Percentiles rank a stretch among this genome's conserved stretches.
phyloP scores from a whole-genome alignment of 2,113 vertebrate species.

The Xiphophorus couchianus region DNA sequence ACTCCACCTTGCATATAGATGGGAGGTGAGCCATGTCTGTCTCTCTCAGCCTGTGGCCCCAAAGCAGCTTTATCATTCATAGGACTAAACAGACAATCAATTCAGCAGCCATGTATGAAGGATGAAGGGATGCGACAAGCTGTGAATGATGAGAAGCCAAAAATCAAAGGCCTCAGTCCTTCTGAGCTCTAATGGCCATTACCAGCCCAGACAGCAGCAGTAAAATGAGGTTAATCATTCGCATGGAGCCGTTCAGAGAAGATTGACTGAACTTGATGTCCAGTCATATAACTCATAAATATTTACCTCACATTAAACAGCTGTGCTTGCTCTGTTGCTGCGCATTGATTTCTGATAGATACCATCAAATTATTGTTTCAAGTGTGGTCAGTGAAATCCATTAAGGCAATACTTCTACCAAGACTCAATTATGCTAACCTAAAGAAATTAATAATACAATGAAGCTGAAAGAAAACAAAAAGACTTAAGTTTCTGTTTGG shows the following conservation, averaged over 20 bases:
- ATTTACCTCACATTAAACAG: slow-evolving; percentile 96
- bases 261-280: slow-evolving; percentile 97
- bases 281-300: slow-evolving; percentile 99
- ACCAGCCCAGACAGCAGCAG: slow-evolving; percentile 93
- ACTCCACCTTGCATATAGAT: slow-evolving; percentile 73
- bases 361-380: slow-evolving; percentile 83
- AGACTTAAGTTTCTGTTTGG: slow-evolving; percentile 9
- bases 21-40: slow-evolving; percentile 62
- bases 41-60: slow-evolving; percentile 85
- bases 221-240: slow-evolving; percentile 98
- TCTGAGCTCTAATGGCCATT: slow-evolving; percentile 94
- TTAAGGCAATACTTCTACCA: slow-evolving; percentile 59
- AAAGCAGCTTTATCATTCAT: slow-evolving; percentile 92
- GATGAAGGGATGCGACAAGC: slow-evolving; percentile 94
- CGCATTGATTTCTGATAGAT: slow-evolving; percentile 91
- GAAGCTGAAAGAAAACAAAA: slow-evolving; percentile 28
- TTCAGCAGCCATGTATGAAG: slow-evolving; percentile 92
- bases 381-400: slow-evolving; percentile 71
- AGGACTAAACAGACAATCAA: slow-evolving; percentile 97
- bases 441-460: slow-evolving; percentile 65
- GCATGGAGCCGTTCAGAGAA: slow-evolving; percentile 94
- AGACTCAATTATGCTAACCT: slow-evolving; percentile 61
- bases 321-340: slow-evolving; percentile 89
- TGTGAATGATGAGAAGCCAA: slow-evolving; percentile 95
- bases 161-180: slow-evolving; percentile 90